Evolutionary conservation across 2,888 invertebrate genomes (phyloP).

Genomic region (Drosophila dives): DNA sequence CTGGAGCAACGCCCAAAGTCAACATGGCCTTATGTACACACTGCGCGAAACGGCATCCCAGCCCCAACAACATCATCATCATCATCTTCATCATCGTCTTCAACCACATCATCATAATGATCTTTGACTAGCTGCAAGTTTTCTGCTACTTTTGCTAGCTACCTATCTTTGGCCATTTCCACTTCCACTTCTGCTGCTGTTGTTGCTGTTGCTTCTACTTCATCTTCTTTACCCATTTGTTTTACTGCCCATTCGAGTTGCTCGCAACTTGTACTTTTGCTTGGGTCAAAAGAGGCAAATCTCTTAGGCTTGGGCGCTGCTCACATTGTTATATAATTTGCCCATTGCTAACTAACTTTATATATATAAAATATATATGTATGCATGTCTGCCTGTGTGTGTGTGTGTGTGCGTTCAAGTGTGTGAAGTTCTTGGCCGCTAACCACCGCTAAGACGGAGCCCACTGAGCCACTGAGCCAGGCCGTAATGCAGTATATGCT

Average conservation of each 20-base stretch:
- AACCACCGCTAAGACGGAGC: slow-evolving; percentile 53
- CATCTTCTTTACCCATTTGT: slow-evolving; percentile 34
- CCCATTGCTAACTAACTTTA: slow-evolving; percentile 56
- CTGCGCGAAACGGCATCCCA: slow-evolving; percentile 45
- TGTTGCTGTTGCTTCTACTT: slow-evolving; percentile 28
- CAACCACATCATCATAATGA: slow-evolving; percentile 13
- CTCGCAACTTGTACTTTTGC: slow-evolving; percentile 69
- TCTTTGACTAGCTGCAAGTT: slow-evolving; percentile 34
- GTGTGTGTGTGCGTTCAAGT: slow-evolving; percentile 65
- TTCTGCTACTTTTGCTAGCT: slow-evolving; percentile 51
- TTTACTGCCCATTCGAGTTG: slow-evolving; percentile 35
- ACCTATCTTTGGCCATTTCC: slow-evolving; percentile 36
- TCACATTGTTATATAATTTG: slow-evolving; percentile 76
- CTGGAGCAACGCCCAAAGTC: slow-evolving; percentile 69
- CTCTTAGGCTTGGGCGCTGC: slow-evolving; percentile 51
- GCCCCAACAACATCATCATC: slow-evolving; percentile 20
- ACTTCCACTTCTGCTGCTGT: slow-evolving; percentile 37
- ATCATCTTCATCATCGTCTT: not conserved
- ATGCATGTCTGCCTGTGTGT: not conserved
- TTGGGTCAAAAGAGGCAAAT: slow-evolving; percentile 50
- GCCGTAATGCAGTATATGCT: slow-evolving; percentile 25
- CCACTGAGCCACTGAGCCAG: slow-evolving; percentile 45
- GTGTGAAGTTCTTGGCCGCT: slow-evolving; percentile 75
- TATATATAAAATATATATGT: slow-evolving; percentile 10
- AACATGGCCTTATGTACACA: slow-evolving; percentile 47